Evolutionary conservation across 2,888 invertebrate species (phyloP).

Genomic region (Heliconius ismenius): DNA sequence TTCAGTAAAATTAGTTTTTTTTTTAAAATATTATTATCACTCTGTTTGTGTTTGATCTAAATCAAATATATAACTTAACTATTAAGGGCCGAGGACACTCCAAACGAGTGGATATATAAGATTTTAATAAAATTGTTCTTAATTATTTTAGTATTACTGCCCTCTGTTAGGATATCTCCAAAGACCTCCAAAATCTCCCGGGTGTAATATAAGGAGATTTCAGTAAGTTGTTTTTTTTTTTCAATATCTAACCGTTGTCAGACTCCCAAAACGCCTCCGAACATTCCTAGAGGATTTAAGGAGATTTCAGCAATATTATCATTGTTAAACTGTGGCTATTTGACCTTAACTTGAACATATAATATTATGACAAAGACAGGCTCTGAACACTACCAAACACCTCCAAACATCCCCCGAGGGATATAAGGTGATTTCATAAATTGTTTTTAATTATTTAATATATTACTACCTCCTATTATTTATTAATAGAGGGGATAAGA

Average conservation of each 20-base stretch:
- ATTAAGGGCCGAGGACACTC: background rate
- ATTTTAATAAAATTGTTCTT: background rate
- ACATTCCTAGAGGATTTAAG: background rate
- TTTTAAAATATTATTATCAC: background rate
- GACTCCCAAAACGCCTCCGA: background rate
- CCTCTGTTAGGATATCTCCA: background rate
- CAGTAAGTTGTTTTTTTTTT: slow-evolving; percentile 2
- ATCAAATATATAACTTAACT: background rate
- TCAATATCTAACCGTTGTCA: background rate
- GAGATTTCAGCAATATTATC: background rate
- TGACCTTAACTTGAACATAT: no score
- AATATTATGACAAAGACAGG: no score
- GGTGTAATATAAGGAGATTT: background rate
- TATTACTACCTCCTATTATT: background rate
- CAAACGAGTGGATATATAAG: background rate
- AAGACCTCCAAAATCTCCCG: background rate
- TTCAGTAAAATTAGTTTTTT: background rate
- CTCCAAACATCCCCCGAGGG: background rate
- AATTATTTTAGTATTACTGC: background rate
- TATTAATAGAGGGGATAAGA: background rate
- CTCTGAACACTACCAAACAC: background rate
- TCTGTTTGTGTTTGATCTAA: background rate
- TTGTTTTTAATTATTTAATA: background rate
- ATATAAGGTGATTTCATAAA: background rate
- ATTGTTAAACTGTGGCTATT: no score